Conservation (phyloP, 1,140 invertebrate species). For the Helicoverpa zea region DNA sequence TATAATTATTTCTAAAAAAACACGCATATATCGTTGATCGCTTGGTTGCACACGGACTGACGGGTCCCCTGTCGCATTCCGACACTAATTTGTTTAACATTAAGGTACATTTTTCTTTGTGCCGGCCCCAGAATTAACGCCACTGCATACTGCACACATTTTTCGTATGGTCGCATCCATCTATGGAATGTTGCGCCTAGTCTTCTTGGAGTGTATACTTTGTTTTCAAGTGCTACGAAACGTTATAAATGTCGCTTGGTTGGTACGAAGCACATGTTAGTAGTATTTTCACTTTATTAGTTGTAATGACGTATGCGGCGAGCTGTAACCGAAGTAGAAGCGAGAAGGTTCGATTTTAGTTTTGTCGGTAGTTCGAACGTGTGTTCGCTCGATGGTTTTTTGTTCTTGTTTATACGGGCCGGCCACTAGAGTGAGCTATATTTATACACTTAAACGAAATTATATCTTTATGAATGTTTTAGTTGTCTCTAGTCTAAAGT, state of each 20-base stretch:
- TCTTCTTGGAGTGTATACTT: constrained; percentile 34
- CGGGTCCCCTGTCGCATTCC: constrained; percentile 76
- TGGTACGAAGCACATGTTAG: background rate
- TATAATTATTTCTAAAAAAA: constrained; percentile 63
- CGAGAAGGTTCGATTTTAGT: constrained; percentile 66
- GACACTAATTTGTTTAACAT: constrained; percentile 76
- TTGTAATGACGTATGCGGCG: constrained; percentile 21
- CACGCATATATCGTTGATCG: constrained; percentile 73
- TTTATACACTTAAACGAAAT: constrained; percentile 67
- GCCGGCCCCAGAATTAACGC: constrained; percentile 59
- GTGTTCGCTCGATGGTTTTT: constrained; percentile 64
- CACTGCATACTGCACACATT: constrained; percentile 16
- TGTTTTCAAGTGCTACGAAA: constrained; percentile 17
- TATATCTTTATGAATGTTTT: constrained; percentile 78
- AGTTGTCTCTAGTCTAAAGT: constrained; percentile 82
- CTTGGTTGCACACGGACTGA: constrained; percentile 71
- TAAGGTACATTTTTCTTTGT: constrained; percentile 79
- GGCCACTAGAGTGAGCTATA: constrained; percentile 72
- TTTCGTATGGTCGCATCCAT: constrained; percentile 25
- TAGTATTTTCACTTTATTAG: constrained; percentile 2
- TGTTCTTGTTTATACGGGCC: constrained; percentile 61
- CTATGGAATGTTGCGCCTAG: constrained; percentile 24
- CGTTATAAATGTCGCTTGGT: constrained; percentile 1
- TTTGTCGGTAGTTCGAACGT: constrained; percentile 57
- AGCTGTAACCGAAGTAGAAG: constrained; percentile 51